Percentiles rank a stretch among this genome's conserved stretches.
These are phyloP conservation scores for Synanceia verrucosa DNA, from an alignment of 2,797 vertebrate species.

Conservation along the genomic window DNA sequence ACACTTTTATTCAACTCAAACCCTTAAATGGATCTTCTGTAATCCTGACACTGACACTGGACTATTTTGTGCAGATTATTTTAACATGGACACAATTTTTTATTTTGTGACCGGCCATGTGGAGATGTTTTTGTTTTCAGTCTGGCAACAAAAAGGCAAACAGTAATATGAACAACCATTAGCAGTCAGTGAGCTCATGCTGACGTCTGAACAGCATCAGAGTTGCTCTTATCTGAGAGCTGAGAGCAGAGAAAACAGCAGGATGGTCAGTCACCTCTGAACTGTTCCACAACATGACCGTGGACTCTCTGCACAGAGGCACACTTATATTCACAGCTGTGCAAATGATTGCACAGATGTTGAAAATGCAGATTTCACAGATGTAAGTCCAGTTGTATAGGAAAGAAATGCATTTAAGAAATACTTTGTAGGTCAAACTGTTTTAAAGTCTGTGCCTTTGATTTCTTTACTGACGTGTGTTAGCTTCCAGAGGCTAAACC, in stretches of 20 bases:
- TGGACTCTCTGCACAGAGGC: background rate
- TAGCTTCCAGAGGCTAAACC: background rate
- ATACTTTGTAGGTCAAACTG: too few relatives aligned
- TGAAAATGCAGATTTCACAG: too few relatives aligned
- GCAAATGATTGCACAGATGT: background rate
- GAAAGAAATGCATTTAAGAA: too few relatives aligned
- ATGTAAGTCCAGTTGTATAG: too few relatives aligned
- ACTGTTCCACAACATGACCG: background rate
- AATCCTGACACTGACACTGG: background rate
- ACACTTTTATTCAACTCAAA: background rate
- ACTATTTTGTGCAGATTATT: background rate
- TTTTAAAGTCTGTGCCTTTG: too few relatives aligned
- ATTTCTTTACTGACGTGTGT: background rate
- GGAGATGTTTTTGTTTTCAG: conserved; percentile 17
- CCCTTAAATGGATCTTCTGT: background rate
- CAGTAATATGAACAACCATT: conserved; percentile 15
- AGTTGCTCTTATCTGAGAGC: conserved; percentile 25
- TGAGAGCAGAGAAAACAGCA: conserved; percentile 5
- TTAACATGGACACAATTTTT: background rate
- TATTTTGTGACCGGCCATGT: background rate
- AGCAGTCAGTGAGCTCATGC: background rate
- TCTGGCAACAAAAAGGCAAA: conserved; percentile 28
- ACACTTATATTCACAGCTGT: background rate
- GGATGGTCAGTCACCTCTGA: conserved; percentile 25
- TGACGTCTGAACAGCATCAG: conserved; percentile 36